These are phyloP conservation scores for Platypus cylindrus DNA, from an alignment of 2,888 invertebrate species.

Conservation along the genomic window DNA sequence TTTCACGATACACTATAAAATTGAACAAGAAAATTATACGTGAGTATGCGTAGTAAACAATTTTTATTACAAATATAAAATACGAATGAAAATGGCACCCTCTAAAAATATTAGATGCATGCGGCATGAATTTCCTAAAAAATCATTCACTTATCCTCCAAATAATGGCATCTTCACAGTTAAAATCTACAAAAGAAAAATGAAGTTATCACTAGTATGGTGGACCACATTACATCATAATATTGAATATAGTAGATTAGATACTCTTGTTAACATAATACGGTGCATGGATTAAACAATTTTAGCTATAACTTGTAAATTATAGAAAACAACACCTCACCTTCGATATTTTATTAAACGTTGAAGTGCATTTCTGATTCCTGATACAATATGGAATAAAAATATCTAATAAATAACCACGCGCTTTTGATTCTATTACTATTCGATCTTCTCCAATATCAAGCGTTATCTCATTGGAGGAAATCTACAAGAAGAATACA, in stretches of 20 bases:
- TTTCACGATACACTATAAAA: too few relatives aligned
- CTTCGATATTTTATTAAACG: conserved; percentile 38
- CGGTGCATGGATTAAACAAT: too few relatives aligned
- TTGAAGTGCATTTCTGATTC: conserved; percentile 40
- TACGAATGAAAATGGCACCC: too few relatives aligned
- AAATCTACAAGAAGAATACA: conserved; percentile 38
- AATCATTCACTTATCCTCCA: conserved; percentile 19
- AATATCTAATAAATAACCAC: conserved; percentile 52
- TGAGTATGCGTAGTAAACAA: too few relatives aligned
- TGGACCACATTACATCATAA: neutral
- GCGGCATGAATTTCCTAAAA: too few relatives aligned
- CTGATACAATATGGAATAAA: conserved; percentile 55
- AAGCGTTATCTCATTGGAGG: conserved; percentile 48
- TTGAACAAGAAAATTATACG: too few relatives aligned
- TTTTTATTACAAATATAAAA: conserved; percentile 1
- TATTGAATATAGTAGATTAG: neutral
- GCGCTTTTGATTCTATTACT: conserved; percentile 48
- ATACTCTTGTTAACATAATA: too few relatives aligned
- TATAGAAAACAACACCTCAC: conserved; percentile 15
- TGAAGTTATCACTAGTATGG: conserved; percentile 5
- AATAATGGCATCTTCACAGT: conserved; percentile 32
- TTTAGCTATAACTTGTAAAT: conserved; percentile 2
- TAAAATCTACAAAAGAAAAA: conserved; percentile 28
- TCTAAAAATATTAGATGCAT: too few relatives aligned
- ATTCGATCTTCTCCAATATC: conserved; percentile 67